These are phyloP conservation scores for Orchestia grillus DNA, from an alignment of 1,140 invertebrate species.

Conservation along the genomic window DNA sequence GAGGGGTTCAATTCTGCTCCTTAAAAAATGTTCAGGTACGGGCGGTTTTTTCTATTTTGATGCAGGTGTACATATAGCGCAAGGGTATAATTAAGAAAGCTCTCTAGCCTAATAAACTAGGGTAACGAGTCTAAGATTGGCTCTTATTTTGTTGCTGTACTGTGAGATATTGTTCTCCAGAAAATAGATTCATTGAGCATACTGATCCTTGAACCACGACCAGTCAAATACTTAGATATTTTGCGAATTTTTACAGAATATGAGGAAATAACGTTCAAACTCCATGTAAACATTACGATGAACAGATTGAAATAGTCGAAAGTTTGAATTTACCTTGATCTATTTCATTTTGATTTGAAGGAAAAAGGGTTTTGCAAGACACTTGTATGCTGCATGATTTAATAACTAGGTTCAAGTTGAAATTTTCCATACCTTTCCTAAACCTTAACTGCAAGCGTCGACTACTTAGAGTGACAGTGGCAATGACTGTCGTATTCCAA, in stretches of 20 bases:
- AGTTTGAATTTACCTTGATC: not conserved
- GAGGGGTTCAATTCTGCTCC: not conserved
- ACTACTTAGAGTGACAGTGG: not conserved
- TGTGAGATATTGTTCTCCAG: not conserved
- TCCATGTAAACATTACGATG: not conserved
- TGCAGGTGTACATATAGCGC: not conserved
- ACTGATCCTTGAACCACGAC: not conserved
- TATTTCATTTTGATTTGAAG: not conserved
- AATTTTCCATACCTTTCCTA: not conserved
- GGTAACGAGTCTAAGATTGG: not conserved
- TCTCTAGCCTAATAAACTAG: not conserved
- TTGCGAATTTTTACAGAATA: not conserved
- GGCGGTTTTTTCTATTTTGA: not conserved
- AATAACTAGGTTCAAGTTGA: not conserved
- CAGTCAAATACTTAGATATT: not conserved
- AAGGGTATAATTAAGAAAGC: not conserved
- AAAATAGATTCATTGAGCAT: not conserved
- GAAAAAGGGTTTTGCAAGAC: not conserved
- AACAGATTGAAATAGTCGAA: not conserved
- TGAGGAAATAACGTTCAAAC: not conserved
- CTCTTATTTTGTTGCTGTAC: not conserved
- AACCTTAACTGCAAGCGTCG: not conserved
- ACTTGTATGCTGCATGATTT: not conserved
- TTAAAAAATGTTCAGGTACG: not conserved
- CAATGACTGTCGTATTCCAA: not conserved